Evolutionary conservation across 2,888 invertebrate genomes (phyloP), one percentile per base, ranked within the genome.

Genomic region (Acronicta leporina): DNA sequence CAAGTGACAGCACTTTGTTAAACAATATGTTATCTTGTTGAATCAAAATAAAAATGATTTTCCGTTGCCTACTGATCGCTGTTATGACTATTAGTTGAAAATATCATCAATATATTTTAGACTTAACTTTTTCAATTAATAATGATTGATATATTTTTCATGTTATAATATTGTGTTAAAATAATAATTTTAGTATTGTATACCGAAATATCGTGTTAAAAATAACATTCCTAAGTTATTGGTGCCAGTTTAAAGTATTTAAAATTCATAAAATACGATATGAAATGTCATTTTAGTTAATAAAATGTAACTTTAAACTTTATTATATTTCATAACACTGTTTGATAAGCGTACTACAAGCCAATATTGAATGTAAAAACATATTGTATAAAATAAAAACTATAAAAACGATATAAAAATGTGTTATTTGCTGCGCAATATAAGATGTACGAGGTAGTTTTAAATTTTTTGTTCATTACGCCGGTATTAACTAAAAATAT

Each of bases 191-290:
- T 53, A 43, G n/a, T 54, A 63, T 62, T 50, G 45, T 59, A 46
- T 58, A 61, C 51, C 51, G 57, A 45, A 50, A 55, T 59, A 58
- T 50, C 10, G 40, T 38, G 49, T 64, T 72, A 30, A 27, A 27
- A 48, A 13, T 58, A 63, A 76, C 74, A 74, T 74, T 74, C 77
- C 74, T 69, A 53, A 53, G 5, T 14, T 42, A 47, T 59, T 20
- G n/a, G 44, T 61, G 61, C 68, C 52, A 73, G 61, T 40, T 41
- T n/a, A 14, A 49, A 52, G 41, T 57, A 65, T 71, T 46, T 44
- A 54, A 45, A 53, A 45, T 53, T 53, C 33, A 15, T 51, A 55
- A 61, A 61, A 52, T 42, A 35, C 7, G 8, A 9, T 48, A 44
- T 55, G 14, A 54, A 60, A 20, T 44, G 20, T 41, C 16, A 11